A percentile compares a stretch with the other conserved stretches of the same genome.
Evolutionary conservation across 2,888 invertebrate genomes (phyloP).

Genomic region (Agrochola litura): DNA sequence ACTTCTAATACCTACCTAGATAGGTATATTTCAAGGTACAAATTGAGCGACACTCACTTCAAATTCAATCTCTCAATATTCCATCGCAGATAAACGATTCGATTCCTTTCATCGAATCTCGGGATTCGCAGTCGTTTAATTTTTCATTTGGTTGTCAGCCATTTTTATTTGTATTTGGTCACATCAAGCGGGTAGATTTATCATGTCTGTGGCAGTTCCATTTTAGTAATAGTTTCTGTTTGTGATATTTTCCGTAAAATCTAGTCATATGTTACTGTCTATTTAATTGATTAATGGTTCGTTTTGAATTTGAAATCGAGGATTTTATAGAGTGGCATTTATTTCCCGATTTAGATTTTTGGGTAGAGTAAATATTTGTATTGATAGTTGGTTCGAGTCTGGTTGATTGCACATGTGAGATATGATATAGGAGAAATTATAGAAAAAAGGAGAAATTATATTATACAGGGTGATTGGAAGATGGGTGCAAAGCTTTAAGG

Average conservation of each 20-base stretch:
- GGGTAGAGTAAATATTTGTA: background rate
- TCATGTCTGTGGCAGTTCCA: conserved; percentile 44
- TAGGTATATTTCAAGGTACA: background rate
- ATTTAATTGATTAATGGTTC: conserved; percentile 36
- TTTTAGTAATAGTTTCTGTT: conserved; percentile 38
- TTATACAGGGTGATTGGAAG: too few relatives aligned
- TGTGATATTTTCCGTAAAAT: conserved; percentile 38
- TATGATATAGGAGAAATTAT: background rate
- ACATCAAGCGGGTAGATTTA: conserved; percentile 53
- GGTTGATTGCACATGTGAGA: too few relatives aligned
- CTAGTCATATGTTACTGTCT: conserved; percentile 37
- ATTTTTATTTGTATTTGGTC: conserved; percentile 39
- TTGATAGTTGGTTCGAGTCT: background rate
- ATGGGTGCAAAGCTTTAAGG: too few relatives aligned
- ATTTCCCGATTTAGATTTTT: background rate
- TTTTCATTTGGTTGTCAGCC: conserved; percentile 49
- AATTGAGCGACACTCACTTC: conserved; percentile 6
- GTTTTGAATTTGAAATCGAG: background rate
- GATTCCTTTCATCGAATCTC: conserved; percentile 44
- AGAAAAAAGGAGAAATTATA: too few relatives aligned
- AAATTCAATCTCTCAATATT: conserved; percentile 36
- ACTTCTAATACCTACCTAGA: background rate
- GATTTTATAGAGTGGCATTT: background rate
- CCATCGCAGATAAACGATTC: conserved; percentile 46
- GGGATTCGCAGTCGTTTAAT: conserved; percentile 47